Conservation (phyloP, 2,797 vertebrate genomes). For the Novumbra hubbsi region DNA sequence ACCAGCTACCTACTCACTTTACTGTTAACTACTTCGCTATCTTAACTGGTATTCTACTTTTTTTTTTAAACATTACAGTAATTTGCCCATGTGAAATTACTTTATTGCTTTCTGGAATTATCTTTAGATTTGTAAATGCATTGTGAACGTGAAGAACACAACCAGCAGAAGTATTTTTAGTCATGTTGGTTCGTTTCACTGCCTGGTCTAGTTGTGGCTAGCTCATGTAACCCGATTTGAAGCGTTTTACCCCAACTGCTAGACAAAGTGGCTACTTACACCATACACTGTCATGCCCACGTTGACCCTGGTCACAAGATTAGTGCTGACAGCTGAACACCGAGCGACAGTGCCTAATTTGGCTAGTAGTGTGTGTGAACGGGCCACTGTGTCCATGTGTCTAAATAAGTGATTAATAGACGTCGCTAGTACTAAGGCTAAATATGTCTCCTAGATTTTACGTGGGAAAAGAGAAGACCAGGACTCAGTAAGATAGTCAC, state of each 20-base stretch:
- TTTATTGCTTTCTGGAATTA: no score
- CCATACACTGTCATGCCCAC: not conserved
- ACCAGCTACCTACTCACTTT: not conserved
- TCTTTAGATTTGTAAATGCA: no score
- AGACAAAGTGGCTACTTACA: not conserved
- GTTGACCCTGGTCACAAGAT: slow-evolving; percentile 23
- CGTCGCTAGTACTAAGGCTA: slow-evolving; percentile 8
- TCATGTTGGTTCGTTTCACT: no score
- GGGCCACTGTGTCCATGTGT: not conserved
- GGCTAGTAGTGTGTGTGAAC: slow-evolving; percentile 15
- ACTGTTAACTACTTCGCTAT: not conserved
- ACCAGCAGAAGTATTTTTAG: no score
- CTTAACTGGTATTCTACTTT: not conserved
- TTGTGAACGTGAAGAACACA: no score
- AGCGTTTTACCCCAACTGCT: no score
- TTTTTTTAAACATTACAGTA: no score
- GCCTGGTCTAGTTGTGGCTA: no score
- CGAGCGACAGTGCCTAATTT: slow-evolving; percentile 33
- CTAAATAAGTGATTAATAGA: not conserved
- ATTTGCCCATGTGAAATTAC: no score
- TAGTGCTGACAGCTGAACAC: slow-evolving; percentile 59
- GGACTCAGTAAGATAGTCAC: not conserved
- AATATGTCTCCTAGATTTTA: not conserved
- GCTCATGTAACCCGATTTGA: no score
- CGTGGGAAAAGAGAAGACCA: not conserved